Evolutionary conservation across 2,113 vertebrate species (phyloP), one percentile per base, ranked within the genome.

Genomic region (Rhodinocichla rosea): DNA sequence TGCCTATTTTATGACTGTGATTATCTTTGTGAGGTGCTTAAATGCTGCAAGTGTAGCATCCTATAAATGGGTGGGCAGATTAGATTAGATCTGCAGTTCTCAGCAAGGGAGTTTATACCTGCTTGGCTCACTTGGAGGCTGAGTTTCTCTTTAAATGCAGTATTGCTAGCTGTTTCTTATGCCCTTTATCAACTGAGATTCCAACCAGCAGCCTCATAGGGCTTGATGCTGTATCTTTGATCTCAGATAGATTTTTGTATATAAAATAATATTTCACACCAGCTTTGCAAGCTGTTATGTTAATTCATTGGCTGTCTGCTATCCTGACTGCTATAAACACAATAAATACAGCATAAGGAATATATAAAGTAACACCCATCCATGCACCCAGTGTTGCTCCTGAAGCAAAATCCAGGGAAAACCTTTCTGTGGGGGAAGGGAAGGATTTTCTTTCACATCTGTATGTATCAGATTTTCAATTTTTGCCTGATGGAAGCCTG

Each of bases 21-120:
- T 97, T 96, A 96, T 97, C 88, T 92, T 95, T 90, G 76, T 95
- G 78, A 96, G 92, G 85, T 93, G 90, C 95, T 96, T 95, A 93
- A 95, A 95, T 64, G 93, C 88, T 86, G 85, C 60, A 76, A 93
- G 83, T 93, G 88, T 55, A 83, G 90, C 57, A 92, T 90, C 79
- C 88, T 94, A 57, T 93, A 97, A 95, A 89, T 71, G 85, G 79
- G 37, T 63, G 91, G 92, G 75, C 80, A 94, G 95, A 96, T 97
- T 92, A 96, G 91, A 95, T 96, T 76, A 97, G 81, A 96, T 93
- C 92, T 92, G 90, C 53, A 37, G 69, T 71, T 96, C 88, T 59
- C 95, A 93, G 92, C 73, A 60, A 93, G 85, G 79, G 90, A 82
- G 73, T 96, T 96, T 94, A 93, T 94, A 94, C 96, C 94, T 94